phyloP scores from a whole-genome alignment of 1,140 invertebrate genomes.

The Drosophila arawakana region DNA sequence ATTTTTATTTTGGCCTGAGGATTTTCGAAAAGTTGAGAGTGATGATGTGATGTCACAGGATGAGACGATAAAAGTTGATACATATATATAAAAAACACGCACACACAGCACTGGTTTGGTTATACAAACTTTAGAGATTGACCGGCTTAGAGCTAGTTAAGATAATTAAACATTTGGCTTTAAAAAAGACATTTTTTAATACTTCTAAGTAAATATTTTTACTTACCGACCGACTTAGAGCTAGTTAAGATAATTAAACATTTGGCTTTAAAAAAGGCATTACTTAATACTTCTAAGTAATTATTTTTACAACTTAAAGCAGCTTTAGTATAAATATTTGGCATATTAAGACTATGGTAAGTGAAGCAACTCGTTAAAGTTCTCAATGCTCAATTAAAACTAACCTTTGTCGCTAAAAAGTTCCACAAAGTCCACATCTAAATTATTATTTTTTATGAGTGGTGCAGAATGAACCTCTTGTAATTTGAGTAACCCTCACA shows the following conservation, averaged over 20 bases:
- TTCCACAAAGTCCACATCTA: neutral
- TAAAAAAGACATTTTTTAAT: too few species aligned
- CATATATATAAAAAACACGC: neutral
- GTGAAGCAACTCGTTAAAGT: neutral
- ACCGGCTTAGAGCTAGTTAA: too few species aligned
- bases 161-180: too few species aligned
- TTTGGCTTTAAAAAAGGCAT: too few species aligned
- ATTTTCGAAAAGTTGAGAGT: slow-evolving; percentile 29
- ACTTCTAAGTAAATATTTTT: neutral
- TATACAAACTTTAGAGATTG: neutral
- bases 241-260: too few species aligned
- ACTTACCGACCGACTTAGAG: too few species aligned
- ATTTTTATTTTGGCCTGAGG: slow-evolving; percentile 45
- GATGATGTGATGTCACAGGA: slow-evolving; percentile 16
- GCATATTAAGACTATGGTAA: neutral
- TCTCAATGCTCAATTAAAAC: neutral
- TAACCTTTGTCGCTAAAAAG: neutral
- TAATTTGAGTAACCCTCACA: slow-evolving; percentile 20
- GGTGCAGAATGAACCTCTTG: slow-evolving; percentile 22
- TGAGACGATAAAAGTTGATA: slow-evolving; percentile 15
- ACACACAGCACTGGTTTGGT: too few species aligned
- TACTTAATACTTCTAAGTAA: too few species aligned
- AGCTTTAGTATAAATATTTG: neutral
- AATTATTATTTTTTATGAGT: slow-evolving; percentile 28
- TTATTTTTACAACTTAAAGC: neutral